Percentiles rank a stretch among this genome's conserved stretches.
phyloP scores from a whole-genome alignment of 2,888 invertebrate genomes.

The Clepsis dumicolana region DNA sequence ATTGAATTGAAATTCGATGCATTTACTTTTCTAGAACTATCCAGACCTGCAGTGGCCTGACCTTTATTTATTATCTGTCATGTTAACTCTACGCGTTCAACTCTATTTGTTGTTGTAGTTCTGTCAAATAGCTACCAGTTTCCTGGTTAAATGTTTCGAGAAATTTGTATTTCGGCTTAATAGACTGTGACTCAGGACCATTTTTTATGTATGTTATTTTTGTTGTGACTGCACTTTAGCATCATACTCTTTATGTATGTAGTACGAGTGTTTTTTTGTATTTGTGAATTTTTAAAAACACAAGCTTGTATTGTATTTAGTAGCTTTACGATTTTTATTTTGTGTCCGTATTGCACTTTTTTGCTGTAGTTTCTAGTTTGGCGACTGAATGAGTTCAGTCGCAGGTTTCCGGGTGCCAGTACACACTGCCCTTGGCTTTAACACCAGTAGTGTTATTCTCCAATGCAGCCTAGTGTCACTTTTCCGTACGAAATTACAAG shows the following conservation, averaged over 20 bases:
- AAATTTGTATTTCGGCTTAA: slow-evolving; percentile 74
- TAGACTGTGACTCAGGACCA: slow-evolving; percentile 85
- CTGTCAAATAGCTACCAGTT: slow-evolving; percentile 11
- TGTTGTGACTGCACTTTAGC: slow-evolving; percentile 75
- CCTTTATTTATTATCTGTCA: slow-evolving; percentile 61
- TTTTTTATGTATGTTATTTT: slow-evolving; percentile 64
- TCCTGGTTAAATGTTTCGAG: slow-evolving; percentile 56
- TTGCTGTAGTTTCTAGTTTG: slow-evolving; percentile 31
- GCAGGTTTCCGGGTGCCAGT: slow-evolving; percentile 54
- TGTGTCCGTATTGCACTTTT: slow-evolving; percentile 59
- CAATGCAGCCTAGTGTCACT: too few species aligned
- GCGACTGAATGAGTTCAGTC: slow-evolving; percentile 8
- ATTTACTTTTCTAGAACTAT: slow-evolving; percentile 47
- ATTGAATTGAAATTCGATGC: slow-evolving; percentile 10
- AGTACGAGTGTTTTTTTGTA: slow-evolving; percentile 69
- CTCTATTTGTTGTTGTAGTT: slow-evolving; percentile 77
- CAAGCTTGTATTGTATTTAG: slow-evolving; percentile 74
- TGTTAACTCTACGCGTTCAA: slow-evolving; percentile 74
- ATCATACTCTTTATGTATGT: slow-evolving; percentile 59
- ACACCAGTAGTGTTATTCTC: too few species aligned
- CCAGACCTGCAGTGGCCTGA: slow-evolving; percentile 75
- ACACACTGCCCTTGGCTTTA: too few species aligned
- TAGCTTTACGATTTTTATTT: slow-evolving; percentile 56
- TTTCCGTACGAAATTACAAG: too few species aligned
- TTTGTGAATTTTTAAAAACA: slow-evolving; percentile 65